A percentile compares a stretch with the other conserved stretches of the same genome.
phyloP scores from a whole-genome alignment of 1,140 invertebrate genomes.

The Drosophila athabasca region DNA sequence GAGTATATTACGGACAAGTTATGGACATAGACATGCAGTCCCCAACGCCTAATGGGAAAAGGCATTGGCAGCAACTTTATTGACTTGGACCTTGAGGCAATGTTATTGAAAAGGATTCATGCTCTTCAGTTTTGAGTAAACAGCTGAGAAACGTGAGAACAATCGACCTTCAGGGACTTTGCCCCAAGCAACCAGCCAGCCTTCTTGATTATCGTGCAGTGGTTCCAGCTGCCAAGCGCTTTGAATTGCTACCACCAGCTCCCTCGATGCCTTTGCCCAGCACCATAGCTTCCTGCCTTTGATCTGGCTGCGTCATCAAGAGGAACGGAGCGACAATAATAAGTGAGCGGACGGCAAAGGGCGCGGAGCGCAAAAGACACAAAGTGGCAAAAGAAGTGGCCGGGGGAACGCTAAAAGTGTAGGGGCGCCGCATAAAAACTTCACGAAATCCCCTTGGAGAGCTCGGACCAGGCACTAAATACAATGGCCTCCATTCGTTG shows the following conservation, averaged over 20 bases:
- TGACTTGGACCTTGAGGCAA: constrained; percentile 65
- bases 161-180: constrained; percentile 67
- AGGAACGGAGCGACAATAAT: constrained; percentile 52
- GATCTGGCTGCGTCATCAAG: constrained; percentile 67
- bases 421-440: constrained; percentile 45
- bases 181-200: constrained; percentile 23
- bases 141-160: constrained; percentile 44
- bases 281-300: constrained; percentile 66
- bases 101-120: constrained; percentile 67
- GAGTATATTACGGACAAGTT: constrained; percentile 17
- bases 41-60: constrained; percentile 47
- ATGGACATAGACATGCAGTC: constrained; percentile 49
- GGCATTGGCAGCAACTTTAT: constrained; percentile 47
- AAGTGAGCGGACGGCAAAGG: constrained; percentile 47
- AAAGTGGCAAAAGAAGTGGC: constrained; percentile 51
- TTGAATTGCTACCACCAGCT: neutral
- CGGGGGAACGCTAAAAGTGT: constrained; percentile 14
- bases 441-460: constrained; percentile 44
- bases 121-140: constrained; percentile 55
- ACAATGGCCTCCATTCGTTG: constrained; percentile 52
- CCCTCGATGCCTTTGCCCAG: neutral
- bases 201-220: constrained; percentile 57
- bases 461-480: constrained; percentile 68
- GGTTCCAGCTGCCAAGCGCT: constrained; percentile 56
- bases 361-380: constrained; percentile 16